Base-by-base conservation (phyloP, 1,140 invertebrate species). In the Listronotus bonariensis region DNA sequence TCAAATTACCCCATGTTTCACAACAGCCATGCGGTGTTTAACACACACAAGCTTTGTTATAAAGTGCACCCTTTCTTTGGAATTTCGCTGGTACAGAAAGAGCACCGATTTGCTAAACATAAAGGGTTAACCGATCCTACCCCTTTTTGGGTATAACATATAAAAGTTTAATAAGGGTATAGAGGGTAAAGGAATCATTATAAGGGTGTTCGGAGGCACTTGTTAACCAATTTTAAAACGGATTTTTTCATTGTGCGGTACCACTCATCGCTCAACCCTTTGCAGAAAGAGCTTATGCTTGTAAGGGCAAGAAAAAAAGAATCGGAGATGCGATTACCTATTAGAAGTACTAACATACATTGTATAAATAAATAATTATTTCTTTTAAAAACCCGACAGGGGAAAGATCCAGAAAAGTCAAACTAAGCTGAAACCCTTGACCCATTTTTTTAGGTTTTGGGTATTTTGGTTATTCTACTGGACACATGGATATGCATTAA, bases 21-120 rank as follows among this genome's bases (percentile, higher is more conserved):
- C 32, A 61, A 61, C 58, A 61, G 34, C n/a, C 20, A 43, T 46
- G 46, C 58, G 58, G 58, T 61, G 58, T 61, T 61, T 61, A 61
- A 61, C 58, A 61, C 58, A 61, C 58, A 61, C 32, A 46, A 38
- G 15, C 48, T 34, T 61, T 61, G 58, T 53, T 42, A 51, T 45
- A 14, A 32, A 12, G 18, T 43, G 58, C 58, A 61, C 58, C 48
- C 42, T 61, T 61, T 61, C 48, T 18, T 15, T 17, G n/a, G 15
- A 48, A 52, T 61, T 61, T n/a, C 10, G 11, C 40, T n/a, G 34
- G 14, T 41, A 14, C 43, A 32, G 38, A 53, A 53, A 36, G 51
- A 31, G 15, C 26, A 34, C 32, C 26, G 36, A 56, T 42, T 56
- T 42, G 38, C 20, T 14, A 34, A 14, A 26, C 14, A 43, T 32